Evolutionary conservation across 2,797 vertebrate genomes (phyloP).

Genomic region (Staurois parvus): DNA sequence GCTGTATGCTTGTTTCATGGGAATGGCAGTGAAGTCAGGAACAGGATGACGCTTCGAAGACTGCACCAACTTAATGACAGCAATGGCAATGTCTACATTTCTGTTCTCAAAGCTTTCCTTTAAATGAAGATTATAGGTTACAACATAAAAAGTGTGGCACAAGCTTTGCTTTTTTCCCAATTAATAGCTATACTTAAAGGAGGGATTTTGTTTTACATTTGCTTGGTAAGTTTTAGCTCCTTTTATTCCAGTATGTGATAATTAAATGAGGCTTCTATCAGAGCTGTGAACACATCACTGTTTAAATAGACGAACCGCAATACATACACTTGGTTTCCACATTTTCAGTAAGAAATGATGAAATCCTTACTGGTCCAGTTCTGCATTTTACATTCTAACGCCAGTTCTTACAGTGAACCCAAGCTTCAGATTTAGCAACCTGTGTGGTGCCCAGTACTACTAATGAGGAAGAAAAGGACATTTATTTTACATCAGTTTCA

Average conservation of each 20-base stretch:
- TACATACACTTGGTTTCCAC: neutral
- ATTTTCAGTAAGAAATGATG: neutral
- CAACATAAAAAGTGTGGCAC: too few species aligned
- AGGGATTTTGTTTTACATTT: too few species aligned
- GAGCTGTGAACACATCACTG: neutral
- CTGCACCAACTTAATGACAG: too few species aligned
- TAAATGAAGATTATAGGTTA: too few species aligned
- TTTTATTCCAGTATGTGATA: neutral
- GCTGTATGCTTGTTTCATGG: too few species aligned
- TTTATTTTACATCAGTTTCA: slow-evolving; percentile 13
- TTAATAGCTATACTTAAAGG: too few species aligned
- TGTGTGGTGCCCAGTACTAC: neutral
- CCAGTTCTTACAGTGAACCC: neutral
- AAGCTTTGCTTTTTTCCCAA: too few species aligned
- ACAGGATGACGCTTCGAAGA: too few species aligned
- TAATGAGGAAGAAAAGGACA: neutral
- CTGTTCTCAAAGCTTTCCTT: too few species aligned
- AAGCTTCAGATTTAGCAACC: neutral
- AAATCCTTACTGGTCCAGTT: neutral
- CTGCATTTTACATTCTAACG: neutral
- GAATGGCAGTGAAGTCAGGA: too few species aligned
- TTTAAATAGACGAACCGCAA: neutral
- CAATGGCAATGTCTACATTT: too few species aligned
- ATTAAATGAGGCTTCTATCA: neutral
- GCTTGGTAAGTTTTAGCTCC: too few species aligned